Conservation (phyloP, 2,113 vertebrate genomes). For the Stigmatopora nigra region DNA sequence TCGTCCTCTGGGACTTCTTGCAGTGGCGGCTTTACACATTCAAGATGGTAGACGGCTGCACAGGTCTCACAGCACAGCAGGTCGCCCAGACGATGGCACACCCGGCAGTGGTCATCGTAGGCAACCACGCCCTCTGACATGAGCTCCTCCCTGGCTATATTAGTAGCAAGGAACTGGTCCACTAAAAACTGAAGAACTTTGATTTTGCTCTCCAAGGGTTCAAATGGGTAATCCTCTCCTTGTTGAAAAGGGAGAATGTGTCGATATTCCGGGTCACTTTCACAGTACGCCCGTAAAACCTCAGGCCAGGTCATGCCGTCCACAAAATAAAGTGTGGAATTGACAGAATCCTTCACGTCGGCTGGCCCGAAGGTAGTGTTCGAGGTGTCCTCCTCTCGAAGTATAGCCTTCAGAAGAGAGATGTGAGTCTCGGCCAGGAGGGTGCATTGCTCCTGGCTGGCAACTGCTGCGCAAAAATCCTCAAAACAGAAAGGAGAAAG, state of each 20-base stretch:
- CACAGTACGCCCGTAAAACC: constrained; percentile 93
- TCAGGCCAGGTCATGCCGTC: constrained; percentile 99
- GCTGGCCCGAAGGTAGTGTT: constrained; percentile 98
- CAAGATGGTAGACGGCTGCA: constrained; percentile 95
- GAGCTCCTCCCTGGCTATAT: constrained; percentile 93
- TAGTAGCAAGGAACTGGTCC: constrained; percentile 96
- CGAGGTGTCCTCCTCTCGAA: constrained; percentile 96
- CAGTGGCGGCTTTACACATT: constrained; percentile 93
- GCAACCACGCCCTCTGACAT: constrained; percentile 98
- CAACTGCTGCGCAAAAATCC: constrained; percentile 92
- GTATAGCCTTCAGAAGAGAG: constrained; percentile 91
- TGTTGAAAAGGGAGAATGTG: constrained; percentile 88
- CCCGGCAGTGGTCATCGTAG: constrained; percentile 96
- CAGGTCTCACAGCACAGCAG: constrained; percentile 98
- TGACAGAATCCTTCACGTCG: constrained; percentile 96
- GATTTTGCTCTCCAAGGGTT: constrained; percentile 92
- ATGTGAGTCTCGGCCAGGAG: constrained; percentile 95
- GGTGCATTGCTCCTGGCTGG: constrained; percentile 94
- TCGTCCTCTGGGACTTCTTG: constrained; percentile 97
- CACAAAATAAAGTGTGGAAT: constrained; percentile 95
- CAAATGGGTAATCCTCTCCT: constrained; percentile 90
- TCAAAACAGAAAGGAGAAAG: constrained; percentile 97
- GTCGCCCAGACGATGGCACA: constrained; percentile 96
- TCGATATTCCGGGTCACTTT: constrained; percentile 91
- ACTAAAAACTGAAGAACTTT: constrained; percentile 97